Percentiles rank a stretch among this genome's conserved stretches.
Evolutionary conservation across 1,140 invertebrate genomes (phyloP).

Genomic region (Maniola jurtina): DNA sequence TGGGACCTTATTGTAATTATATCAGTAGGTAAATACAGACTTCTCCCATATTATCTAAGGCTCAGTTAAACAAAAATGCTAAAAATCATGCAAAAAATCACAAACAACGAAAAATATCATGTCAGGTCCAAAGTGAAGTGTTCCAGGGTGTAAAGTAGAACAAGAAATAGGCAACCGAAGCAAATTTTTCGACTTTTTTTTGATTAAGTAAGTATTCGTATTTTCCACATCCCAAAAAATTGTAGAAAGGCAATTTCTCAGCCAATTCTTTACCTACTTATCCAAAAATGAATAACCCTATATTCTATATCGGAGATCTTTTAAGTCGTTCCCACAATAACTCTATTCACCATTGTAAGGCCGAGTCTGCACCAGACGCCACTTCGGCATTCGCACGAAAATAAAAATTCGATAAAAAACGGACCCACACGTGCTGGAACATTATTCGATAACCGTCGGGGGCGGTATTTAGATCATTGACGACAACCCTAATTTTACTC

Average conservation of each 20-base stretch:
- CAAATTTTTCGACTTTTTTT: too few species aligned
- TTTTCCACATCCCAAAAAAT: not conserved
- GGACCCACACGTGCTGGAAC: conserved; percentile 60
- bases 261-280: not conserved
- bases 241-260: conserved; percentile 13
- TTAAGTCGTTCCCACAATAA: conserved; percentile 34
- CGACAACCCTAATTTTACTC: conserved; percentile 64
- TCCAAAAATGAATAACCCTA: not conserved
- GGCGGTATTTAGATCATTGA: conserved; percentile 69
- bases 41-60: too few species aligned
- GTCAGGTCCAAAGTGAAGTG: too few species aligned
- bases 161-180: too few species aligned
- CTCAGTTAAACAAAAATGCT: too few species aligned
- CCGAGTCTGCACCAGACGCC: conserved; percentile 61
- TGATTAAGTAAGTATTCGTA: too few species aligned
- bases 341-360: conserved; percentile 40
- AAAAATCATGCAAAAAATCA: too few species aligned
- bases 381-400: conserved; percentile 70
- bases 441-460: conserved; percentile 76
- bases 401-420: conserved; percentile 73
- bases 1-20: too few species aligned
- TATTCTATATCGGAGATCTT: conserved; percentile 19
- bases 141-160: too few species aligned
- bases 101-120: too few species aligned
- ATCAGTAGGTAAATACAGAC: too few species aligned